phyloP scores from a whole-genome alignment of 1,140 invertebrate species.

The Drosophila oshimai region DNA sequence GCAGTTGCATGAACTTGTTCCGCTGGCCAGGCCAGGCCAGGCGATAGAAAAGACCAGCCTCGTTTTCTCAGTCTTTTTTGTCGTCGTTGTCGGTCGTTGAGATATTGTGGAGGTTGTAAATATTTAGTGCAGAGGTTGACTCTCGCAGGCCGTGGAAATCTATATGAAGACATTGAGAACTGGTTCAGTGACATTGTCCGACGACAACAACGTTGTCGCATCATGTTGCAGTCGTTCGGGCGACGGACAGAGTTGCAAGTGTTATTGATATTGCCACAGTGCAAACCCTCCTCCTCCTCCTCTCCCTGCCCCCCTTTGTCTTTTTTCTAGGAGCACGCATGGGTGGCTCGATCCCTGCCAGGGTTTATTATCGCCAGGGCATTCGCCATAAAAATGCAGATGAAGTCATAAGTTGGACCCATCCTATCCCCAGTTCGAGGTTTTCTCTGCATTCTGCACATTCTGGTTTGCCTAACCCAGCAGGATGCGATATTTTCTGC shows the following conservation, averaged over 20 bases:
- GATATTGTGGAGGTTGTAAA: constrained; percentile 81
- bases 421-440: constrained; percentile 9
- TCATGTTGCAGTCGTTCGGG: constrained; percentile 62
- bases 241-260: constrained; percentile 66
- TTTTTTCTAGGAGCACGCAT: constrained; percentile 54
- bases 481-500: constrained; percentile 70
- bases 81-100: constrained; percentile 60
- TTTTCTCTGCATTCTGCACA: not conserved
- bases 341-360: constrained; percentile 63
- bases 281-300: not conserved
- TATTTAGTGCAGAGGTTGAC: constrained; percentile 79
- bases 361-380: constrained; percentile 69
- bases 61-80: constrained; percentile 6
- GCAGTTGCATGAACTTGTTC: constrained; percentile 77
- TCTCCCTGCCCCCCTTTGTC: not conserved
- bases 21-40: constrained; percentile 48
- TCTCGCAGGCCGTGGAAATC: constrained; percentile 44
- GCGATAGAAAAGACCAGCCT: constrained; percentile 66
- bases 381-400: constrained; percentile 68
- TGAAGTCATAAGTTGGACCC: constrained; percentile 73
- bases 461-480: constrained; percentile 30
- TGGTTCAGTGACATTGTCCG: constrained; percentile 79
- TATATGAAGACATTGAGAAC: constrained; percentile 80
- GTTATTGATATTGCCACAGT: constrained; percentile 73
- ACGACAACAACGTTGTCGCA: constrained; percentile 57